Evolutionary conservation across 35 echinoderm and acorn worm genomes (phyloP), one percentile per base, ranked within the genome.

Genomic region (Eucidaris tribuloides): DNA sequence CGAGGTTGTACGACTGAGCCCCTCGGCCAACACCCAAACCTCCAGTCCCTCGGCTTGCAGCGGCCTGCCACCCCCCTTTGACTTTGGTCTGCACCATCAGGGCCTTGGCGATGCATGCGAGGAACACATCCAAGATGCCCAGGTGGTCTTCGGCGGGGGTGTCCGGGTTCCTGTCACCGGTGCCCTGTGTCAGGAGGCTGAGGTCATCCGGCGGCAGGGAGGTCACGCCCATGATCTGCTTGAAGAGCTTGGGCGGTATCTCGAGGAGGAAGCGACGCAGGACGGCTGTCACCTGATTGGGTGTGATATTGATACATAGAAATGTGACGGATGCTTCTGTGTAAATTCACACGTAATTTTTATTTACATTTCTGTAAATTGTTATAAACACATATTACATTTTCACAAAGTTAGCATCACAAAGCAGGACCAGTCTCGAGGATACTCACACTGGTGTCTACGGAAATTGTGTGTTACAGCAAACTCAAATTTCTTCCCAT

Each of bases 101-200:
- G 2, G 90, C 90, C 78, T 97, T 97, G n/a, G 90, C 74, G 15
- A 97, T 89, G 25, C 90, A 92, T 6, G 94, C 90, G 19, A 97
- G 49, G 83, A 97, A 90, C 27, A 97, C 79, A 58, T 97, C 94
- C 64, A 97, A 39, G 50, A 97, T 82, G 30, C 94, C 94, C n/a
- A 89, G 52, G 19, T 84, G 55, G 2, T 91, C 90, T 62, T 84
- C 85, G 17, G 50, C n/a, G 18, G 39, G 57, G 46, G 59, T 46
- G 45, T 79, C 58, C 0, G 77, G 19, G 5, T 28, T 45, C 17
- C 44, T 71, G 0, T 91, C 71, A 7, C 64, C 62, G 2, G 43
- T 79, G 40, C 86, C 82, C 62, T 84, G 76, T 42, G 94, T 80
- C 23, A 93, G 79, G 27, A 81, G 32, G 45, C 86, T 83, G 43